Evolutionary conservation across 2,888 invertebrate genomes (phyloP).

Genomic region (Dasypolia templi): DNA sequence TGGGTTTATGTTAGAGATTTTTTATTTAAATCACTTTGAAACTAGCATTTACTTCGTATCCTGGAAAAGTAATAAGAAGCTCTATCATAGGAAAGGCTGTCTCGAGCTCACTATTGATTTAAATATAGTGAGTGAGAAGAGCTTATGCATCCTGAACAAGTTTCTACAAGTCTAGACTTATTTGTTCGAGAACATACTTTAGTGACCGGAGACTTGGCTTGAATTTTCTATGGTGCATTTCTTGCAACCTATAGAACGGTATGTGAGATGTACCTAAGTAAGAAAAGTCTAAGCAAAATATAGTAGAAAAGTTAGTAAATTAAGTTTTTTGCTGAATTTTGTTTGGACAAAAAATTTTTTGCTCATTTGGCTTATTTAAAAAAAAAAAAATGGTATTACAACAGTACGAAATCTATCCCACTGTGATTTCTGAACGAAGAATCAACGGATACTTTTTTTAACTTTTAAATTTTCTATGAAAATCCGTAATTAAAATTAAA

Average conservation of each 20-base stretch:
- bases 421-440: neutral
- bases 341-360: too few relatives aligned
- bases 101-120: conserved; percentile 16
- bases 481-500: neutral
- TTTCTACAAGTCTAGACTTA: conserved; percentile 47
- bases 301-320: neutral
- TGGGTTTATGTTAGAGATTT: neutral
- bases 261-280: neutral
- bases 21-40: neutral
- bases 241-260: neutral
- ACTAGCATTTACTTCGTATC: neutral
- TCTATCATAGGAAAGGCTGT: neutral
- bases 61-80: neutral
- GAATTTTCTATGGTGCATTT: neutral
- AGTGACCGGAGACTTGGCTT: conserved; percentile 3
- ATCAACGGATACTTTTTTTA: too few relatives aligned
- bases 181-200: conserved; percentile 22
- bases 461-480: neutral
- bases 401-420: neutral
- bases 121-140: conserved; percentile 16
- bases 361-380: too few relatives aligned
- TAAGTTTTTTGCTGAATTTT: too few relatives aligned
- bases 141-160: conserved; percentile 40
- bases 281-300: neutral
- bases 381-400: neutral